phyloP scores from a whole-genome alignment of 2,113 vertebrate species.

The Panurus biarmicus region DNA sequence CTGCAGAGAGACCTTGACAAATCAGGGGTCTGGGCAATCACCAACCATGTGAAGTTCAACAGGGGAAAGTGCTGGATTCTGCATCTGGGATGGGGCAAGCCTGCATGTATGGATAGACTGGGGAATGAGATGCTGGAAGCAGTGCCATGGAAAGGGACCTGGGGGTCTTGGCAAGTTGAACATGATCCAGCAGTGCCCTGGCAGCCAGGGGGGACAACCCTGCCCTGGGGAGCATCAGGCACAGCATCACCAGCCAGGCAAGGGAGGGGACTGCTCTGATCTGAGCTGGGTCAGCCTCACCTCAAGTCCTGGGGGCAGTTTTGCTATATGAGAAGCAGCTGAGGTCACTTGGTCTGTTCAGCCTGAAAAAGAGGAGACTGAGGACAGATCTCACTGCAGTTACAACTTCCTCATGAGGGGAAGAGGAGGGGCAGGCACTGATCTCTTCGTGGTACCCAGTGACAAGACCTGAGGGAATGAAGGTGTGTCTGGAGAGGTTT shows the following conservation, averaged over 20 bases:
- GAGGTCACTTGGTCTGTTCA: background rate
- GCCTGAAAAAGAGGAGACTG: background rate
- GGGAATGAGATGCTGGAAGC: background rate
- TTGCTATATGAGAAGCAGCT: rapidly evolving
- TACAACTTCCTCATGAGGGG: rapidly evolving
- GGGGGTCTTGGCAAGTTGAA: background rate
- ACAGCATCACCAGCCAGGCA: background rate
- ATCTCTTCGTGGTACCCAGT: background rate
- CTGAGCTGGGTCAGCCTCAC: background rate
- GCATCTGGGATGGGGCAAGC: background rate
- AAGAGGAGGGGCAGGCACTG: background rate
- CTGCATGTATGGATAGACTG: background rate
- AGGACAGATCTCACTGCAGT: background rate
- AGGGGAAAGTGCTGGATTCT: background rate
- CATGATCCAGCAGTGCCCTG: background rate
- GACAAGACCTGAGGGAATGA: rapidly evolving
- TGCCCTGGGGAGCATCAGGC: background rate
- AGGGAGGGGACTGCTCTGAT: background rate
- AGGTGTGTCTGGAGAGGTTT: background rate
- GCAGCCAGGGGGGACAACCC: background rate
- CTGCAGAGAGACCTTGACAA: background rate
- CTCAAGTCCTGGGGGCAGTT: rapidly evolving
- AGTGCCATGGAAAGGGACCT: background rate
- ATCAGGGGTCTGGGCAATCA: background rate
- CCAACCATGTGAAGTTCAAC: background rate